Evolutionary conservation across 37 sponge, comb jelly and placozoan species (phyloP), one percentile per base, ranked within the genome.

Genomic region (Eunapius fragilis): DNA sequence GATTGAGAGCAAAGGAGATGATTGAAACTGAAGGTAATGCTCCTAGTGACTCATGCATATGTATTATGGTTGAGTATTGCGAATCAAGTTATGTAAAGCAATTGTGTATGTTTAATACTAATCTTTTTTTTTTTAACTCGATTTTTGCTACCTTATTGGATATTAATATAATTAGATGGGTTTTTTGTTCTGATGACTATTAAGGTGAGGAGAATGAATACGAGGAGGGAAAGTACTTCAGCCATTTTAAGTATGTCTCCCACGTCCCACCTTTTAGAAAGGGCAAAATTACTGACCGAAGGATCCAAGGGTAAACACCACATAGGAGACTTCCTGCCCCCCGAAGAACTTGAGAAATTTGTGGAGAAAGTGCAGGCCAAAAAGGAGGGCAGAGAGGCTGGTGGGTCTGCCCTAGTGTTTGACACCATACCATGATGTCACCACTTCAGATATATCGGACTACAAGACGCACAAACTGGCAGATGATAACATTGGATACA

Each of bases 251-350:
- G n/a, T n/a, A n/a, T n/a, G n/a, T n/a, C n/a, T 80, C 41, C 41
- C 30, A 12, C 28, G 35, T 70, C 17, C 25, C 28, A 22, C 38
- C 27, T 2, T 69, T 14, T 73, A 86, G 94, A 89, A 0, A 78
- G 84, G 67, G 93, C 93, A 5, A 75, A 85, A 3, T 2, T 77
- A 70, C 68, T 95, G 70, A 98, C 97, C 48, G 85, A 85, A 7
- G 45, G 34, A 72, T 85, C 48, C 25, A 75, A 93, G 45, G 99
- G 96, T 2, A 98, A 98, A 77, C 99, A 98, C 69, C 95, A 95
- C 83, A 88, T 98, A 80, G 94, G 93, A 31, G 99, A 98, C 85
- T 98, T 92, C 85, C 80, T 98, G 24, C 99, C 99, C 27, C 87
- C 87, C 6, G 96, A 98, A 25, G 97, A 96, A 71, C 80, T 97